These are phyloP conservation scores for Trachelus tabidus DNA, from an alignment of 2,888 invertebrate genomes.

Conservation along the genomic window DNA sequence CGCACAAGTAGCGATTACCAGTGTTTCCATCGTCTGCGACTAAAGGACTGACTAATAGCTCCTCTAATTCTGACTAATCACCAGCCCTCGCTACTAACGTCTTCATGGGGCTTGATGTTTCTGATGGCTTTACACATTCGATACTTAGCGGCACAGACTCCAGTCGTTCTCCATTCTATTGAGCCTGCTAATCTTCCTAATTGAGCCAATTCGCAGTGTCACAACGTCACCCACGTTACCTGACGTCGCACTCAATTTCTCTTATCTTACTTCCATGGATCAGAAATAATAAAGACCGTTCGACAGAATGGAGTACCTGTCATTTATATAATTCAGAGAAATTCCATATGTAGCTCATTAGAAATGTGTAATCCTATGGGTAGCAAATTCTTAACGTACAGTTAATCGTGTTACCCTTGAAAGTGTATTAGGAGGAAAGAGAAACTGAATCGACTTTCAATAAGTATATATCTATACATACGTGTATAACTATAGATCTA, in stretches of 20 bases:
- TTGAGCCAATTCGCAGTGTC: slow-evolving; percentile 27
- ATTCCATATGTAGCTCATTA: neutral
- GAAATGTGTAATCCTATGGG: neutral
- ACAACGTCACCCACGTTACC: neutral
- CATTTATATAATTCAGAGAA: neutral
- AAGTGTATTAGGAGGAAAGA: neutral
- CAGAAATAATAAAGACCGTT: neutral
- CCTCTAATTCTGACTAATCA: slow-evolving; percentile 52
- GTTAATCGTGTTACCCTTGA: no score
- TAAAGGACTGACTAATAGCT: slow-evolving; percentile 45
- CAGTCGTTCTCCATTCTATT: slow-evolving; percentile 36
- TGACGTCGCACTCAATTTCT: neutral
- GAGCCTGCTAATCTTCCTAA: slow-evolving; percentile 41
- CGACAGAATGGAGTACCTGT: neutral
- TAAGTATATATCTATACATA: neutral
- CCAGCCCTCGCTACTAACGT: slow-evolving; percentile 14
- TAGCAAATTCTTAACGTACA: no score
- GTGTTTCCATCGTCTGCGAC: slow-evolving; percentile 20
- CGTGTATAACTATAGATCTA: neutral
- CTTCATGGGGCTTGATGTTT: slow-evolving; percentile 30
- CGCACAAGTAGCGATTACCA: slow-evolving; percentile 20
- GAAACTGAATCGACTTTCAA: neutral
- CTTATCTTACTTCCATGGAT: neutral
- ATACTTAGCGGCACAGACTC: slow-evolving; percentile 32
- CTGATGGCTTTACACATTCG: slow-evolving; percentile 39